Base-by-base conservation (phyloP, 1,140 invertebrate species). In the Lasioglossum albipes region DNA sequence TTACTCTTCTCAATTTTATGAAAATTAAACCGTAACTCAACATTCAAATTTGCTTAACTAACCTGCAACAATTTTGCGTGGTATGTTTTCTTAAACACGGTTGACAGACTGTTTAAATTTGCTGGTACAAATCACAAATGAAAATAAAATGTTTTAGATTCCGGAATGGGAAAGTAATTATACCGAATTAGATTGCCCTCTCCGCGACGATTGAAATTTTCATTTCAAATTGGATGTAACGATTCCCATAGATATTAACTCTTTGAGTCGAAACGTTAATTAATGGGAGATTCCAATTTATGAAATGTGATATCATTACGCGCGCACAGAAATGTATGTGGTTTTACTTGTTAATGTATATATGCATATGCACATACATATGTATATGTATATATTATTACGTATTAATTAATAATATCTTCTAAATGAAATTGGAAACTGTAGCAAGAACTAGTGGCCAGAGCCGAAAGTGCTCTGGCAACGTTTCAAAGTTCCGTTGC, bases 351-450 rank as follows among this genome's bases (percentile, higher is more conserved):
- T 22, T 57, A 49, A 65, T 20, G 27, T 27, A 27, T 27, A 27
- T 1, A 27, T 27, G 27, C 27, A 27, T 27, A 27, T 27, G 27
- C 27, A 10, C 49, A 45, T 45, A 45, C 12, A 45, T 45, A 45
- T 12, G 12, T 45, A 45, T 45, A 27, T 27, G 27, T 27, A 49
- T 49, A 59, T 73, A 66, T 57, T 54, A 73, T 79, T 27, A 18
- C 70, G 42, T 52, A 49, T 54, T 79, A 74, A 74, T 79, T 79
- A 79, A 73, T 57, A 49, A 36, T 65, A 36, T 66, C 61, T 74
- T 31, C 61, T 18, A 73, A 74, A 79, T 79, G 57, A 52, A 66
- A 73, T 74, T 66, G 61, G 77, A 74, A 74, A 66, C 22, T 41
- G 22, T n/a, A 52, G 12, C 62, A 79, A 79, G 77, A 79, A 79